Base-by-base conservation (phyloP, 2,888 invertebrate genomes). In the Tryphoninae sp. region DNA sequence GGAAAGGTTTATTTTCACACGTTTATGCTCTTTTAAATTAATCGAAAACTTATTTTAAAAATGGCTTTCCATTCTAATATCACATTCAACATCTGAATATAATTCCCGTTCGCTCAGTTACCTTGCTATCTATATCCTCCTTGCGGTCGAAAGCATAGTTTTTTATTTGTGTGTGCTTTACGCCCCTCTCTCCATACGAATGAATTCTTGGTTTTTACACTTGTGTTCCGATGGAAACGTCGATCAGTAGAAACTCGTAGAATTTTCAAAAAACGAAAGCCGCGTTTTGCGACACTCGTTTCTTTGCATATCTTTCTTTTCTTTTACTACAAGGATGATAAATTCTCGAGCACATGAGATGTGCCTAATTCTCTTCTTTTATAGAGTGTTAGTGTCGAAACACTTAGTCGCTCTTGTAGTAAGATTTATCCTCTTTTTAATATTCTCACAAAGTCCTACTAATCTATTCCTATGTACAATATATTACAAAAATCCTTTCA, bases 381-480 rank as follows among this genome's bases (percentile, higher is more conserved):
- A 71, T 19, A 13, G 51, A 33, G 11, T 42, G 62, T 40, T 64
- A 22, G 23, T 11, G 22, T 26, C 51, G 59, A 73, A 51, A 53
- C 40, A 71, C 59, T 62, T 72, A 58, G 68, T 19, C 55, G 69
- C 23, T 55, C 62, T 64, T 45, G 74, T 9, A 45, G 49, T 11
- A 53, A 62, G 61, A 55, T 55, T 76, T 55, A 79, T 59, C 51
- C 68, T 61, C 69, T 81, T 67, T 75, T 72, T 64, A 64, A 75
- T 71, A 80, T 82, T 74, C 80, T 81, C 72, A 83, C 78, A 73
- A 82, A 83, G 59, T 84, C 80, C 84, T 85, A 86, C 84, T 83
- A 88, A 85, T 86, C 90, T 90, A 90, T 85, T 84, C 83, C 88
- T 91, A 91, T 91, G 83, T 91, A 90, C 89, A 90, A 90, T 91